Base-by-base conservation (phyloP, 92 coral and sea anemone genomes). In the Palythoa grandiflora region DNA sequence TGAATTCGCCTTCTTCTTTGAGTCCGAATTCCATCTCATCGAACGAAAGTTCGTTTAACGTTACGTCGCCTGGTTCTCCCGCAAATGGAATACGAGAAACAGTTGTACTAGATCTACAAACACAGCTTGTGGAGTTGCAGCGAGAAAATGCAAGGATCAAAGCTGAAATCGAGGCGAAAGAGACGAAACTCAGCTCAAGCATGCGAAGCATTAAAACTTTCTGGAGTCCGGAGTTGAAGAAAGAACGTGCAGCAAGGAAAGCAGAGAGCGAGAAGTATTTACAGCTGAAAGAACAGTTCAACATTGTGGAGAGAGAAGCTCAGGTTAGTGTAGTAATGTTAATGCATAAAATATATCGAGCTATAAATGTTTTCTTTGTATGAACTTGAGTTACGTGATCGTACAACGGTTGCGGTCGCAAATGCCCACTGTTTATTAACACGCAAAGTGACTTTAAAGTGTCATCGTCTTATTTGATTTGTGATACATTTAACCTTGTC, bases 141-240 rank as follows among this genome's bases (percentile, higher is more conserved):
- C 93, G 92, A 78, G 99, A 97, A 80, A 97, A 97, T 83, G 92
- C 93, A 19, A 95, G 96, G 17, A 90, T 97, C 20, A 90, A 90
- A 77, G 96, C 94, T 75, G 99, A 97, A 78, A 87, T 97, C 75
- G 98, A 95, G 80, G 98, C 99, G 2, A 97, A 95, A 71, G 99
- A 97, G 89, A 92, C 98, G 47, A 97, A 96, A 61, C 89, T 97
- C 11, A 95, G 93, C 85, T 97, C 99, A 9, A 97, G 98, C 80
- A 97, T 97, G 99, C 92, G 98, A 71, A 97, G 99, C 38, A 97
- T 97, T 38, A 97, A 97, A 73, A 94, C 93, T 88, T 97, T 97
- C 86, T 97, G 99, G 99, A 97, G 99, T 76, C 99, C 99, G 0
- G 99, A 97, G 75, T 68, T 97, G 88, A 97, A 97, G 85, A 97